phyloP scores from a whole-genome alignment of 2,888 invertebrate species.

The Rhogogaster chlorosoma region DNA sequence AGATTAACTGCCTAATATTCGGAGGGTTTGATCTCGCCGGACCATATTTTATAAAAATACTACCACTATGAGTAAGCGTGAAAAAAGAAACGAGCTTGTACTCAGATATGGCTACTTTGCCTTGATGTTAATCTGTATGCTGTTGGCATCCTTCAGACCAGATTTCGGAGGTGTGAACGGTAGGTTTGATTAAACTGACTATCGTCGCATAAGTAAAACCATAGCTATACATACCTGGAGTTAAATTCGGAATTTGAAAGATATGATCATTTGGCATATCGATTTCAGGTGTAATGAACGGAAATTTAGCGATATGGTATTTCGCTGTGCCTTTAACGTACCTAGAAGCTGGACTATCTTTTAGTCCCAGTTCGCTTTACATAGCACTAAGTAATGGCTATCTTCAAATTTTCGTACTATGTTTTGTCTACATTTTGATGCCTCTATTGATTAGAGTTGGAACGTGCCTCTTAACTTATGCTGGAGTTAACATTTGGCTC shows the following conservation, averaged over 20 bases:
- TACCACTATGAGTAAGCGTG: constrained; percentile 46
- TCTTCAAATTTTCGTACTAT: constrained; percentile 69
- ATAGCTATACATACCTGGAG: constrained; percentile 31
- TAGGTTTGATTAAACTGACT: constrained; percentile 49
- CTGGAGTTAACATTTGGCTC: constrained; percentile 71
- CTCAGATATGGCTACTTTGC: constrained; percentile 71
- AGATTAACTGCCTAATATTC: constrained; percentile 41
- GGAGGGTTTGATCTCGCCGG: constrained; percentile 47
- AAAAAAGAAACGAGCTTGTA: constrained; percentile 59
- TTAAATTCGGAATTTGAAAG: neutral
- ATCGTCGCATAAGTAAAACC: constrained; percentile 41
- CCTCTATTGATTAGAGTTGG: constrained; percentile 70
- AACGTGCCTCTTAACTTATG: constrained; percentile 66
- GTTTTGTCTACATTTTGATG: constrained; percentile 72
- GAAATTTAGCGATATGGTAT: constrained; percentile 72
- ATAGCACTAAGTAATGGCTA: constrained; percentile 68
- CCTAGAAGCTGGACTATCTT: constrained; percentile 73
- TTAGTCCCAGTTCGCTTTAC: constrained; percentile 69
- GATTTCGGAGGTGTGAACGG: constrained; percentile 71
- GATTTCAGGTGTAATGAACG: constrained; percentile 70
- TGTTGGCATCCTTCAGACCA: constrained; percentile 71
- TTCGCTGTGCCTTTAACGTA: constrained; percentile 74
- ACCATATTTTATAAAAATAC: constrained; percentile 18
- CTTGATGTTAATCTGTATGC: constrained; percentile 71
- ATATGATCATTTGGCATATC: neutral